Evolutionary conservation across 1,140 invertebrate species (phyloP).

Genomic region (Hycleus phaleratus): DNA sequence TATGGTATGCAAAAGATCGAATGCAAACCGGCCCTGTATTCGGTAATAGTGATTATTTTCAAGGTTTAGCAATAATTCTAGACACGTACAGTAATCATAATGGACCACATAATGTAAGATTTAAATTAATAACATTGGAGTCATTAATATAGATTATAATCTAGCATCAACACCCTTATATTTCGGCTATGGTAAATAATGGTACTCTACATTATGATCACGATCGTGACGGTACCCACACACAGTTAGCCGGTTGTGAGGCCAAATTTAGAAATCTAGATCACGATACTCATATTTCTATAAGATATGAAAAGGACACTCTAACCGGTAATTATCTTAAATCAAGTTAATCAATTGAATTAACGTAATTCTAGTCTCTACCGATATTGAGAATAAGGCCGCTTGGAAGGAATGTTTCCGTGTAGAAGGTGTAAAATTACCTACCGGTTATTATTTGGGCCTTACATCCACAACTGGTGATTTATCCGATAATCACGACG

Average conservation of each 20-base stretch:
- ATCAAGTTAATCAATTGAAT: background rate
- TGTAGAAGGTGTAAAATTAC: slow-evolving; percentile 82
- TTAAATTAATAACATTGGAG: background rate
- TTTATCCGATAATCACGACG: slow-evolving; percentile 93
- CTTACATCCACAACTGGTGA: slow-evolving; percentile 94
- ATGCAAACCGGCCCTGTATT: slow-evolving; percentile 85
- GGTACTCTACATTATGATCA: slow-evolving; percentile 94
- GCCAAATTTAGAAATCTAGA: slow-evolving; percentile 90
- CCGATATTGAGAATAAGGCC: slow-evolving; percentile 85
- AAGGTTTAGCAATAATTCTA: slow-evolving; percentile 87
- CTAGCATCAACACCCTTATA: slow-evolving; percentile 95
- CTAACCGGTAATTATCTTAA: slow-evolving; percentile 64
- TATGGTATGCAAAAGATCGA: slow-evolving; percentile 94
- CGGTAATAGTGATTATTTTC: slow-evolving; percentile 89
- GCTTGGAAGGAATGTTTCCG: slow-evolving; percentile 91
- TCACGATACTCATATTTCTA: slow-evolving; percentile 82
- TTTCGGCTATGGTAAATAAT: slow-evolving; percentile 98
- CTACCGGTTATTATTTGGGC: slow-evolving; percentile 94
- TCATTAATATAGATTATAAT: slow-evolving; percentile 4
- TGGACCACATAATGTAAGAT: slow-evolving; percentile 87
- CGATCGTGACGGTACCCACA: slow-evolving; percentile 96
- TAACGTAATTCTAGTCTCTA: slow-evolving; percentile 59
- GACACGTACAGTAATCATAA: slow-evolving; percentile 99
- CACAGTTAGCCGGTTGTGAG: slow-evolving; percentile 89
- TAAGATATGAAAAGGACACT: slow-evolving; percentile 85